Evolutionary conservation across 2,888 invertebrate species (phyloP).

Genomic region (Empis livida): DNA sequence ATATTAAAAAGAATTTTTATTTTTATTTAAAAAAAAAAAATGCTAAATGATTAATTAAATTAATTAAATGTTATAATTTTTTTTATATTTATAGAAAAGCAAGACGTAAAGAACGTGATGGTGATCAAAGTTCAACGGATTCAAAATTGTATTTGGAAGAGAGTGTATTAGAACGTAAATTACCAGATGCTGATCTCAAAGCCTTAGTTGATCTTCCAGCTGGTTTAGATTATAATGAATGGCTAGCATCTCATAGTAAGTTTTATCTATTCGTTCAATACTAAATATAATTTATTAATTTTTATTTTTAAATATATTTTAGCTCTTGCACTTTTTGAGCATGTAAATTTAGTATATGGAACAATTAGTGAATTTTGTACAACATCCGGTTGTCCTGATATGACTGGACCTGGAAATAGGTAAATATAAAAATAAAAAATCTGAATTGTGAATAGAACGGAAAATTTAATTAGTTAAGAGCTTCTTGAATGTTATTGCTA

Average conservation of each 20-base stretch:
- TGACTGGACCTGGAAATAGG: slow-evolving; percentile 93
- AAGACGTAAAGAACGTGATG: slow-evolving; percentile 91
- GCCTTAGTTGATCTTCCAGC: slow-evolving; percentile 89
- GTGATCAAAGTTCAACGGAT: slow-evolving; percentile 62
- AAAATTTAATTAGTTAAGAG: no score
- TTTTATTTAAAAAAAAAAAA: no score
- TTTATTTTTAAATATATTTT: slow-evolving; percentile 33
- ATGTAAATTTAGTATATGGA: slow-evolving; percentile 97
- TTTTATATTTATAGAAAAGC: slow-evolving; percentile 66
- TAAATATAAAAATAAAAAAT: slow-evolving; percentile 31
- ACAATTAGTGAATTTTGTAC: slow-evolving; percentile 98
- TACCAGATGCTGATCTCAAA: slow-evolving; percentile 88
- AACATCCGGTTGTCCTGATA: slow-evolving; percentile 86
- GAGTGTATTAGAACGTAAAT: slow-evolving; percentile 83
- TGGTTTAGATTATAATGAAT: slow-evolving; percentile 96
- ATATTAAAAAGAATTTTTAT: not conserved
- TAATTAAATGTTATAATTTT: slow-evolving; percentile 8
- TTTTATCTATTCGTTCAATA: slow-evolving; percentile 14
- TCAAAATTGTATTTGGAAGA: slow-evolving; percentile 93
- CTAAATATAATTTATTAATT: not conserved
- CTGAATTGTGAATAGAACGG: not conserved
- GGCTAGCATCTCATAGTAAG: slow-evolving; percentile 98
- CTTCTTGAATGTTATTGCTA: no score
- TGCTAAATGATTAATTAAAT: slow-evolving; percentile 4
- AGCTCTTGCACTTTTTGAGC: slow-evolving; percentile 96